These are phyloP conservation scores for Thunnus albacares DNA, from an alignment of 2,797 vertebrate species.

Conservation along the genomic window DNA sequence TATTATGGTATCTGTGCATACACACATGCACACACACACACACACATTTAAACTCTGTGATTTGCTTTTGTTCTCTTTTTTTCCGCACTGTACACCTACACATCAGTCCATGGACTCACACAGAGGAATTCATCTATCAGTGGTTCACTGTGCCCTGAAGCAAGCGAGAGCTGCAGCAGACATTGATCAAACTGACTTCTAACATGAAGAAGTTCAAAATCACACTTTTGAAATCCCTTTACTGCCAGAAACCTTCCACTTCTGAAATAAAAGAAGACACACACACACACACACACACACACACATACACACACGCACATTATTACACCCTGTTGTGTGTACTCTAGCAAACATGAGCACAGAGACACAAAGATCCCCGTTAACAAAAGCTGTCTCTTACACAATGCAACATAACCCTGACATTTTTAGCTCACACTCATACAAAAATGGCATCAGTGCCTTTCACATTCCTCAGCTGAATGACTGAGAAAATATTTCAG, in stretches of 20 bases:
- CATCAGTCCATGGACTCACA: constrained; percentile 79
- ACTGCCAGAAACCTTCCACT: constrained; percentile 74
- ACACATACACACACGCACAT: constrained; percentile 7
- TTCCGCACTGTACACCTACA: constrained; percentile 78
- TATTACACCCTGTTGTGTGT: constrained; percentile 46
- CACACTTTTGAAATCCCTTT: constrained; percentile 83
- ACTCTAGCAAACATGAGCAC: constrained; percentile 41
- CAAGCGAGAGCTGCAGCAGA: constrained; percentile 85
- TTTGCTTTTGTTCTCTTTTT: constrained; percentile 74
- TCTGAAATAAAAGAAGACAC: constrained; percentile 65
- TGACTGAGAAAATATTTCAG: constrained; percentile 38
- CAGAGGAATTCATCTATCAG: constrained; percentile 86
- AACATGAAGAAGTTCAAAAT: constrained; percentile 88
- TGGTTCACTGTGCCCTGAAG: constrained; percentile 84
- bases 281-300: constrained; percentile 20
- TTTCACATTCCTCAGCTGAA: constrained; percentile 39
- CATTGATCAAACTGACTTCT: constrained; percentile 90
- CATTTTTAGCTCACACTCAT: constrained; percentile 58
- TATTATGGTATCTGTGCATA: constrained; percentile 31
- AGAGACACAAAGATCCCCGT: constrained; percentile 33
- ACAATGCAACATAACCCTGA: constrained; percentile 40
- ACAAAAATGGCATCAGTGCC: constrained; percentile 39
- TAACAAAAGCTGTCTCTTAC: constrained; percentile 18
- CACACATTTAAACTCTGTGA: constrained; percentile 58
- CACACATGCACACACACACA: constrained; percentile 43